Conservation (phyloP, 2,113 vertebrate species). For the Hiodon tergisus region DNA sequence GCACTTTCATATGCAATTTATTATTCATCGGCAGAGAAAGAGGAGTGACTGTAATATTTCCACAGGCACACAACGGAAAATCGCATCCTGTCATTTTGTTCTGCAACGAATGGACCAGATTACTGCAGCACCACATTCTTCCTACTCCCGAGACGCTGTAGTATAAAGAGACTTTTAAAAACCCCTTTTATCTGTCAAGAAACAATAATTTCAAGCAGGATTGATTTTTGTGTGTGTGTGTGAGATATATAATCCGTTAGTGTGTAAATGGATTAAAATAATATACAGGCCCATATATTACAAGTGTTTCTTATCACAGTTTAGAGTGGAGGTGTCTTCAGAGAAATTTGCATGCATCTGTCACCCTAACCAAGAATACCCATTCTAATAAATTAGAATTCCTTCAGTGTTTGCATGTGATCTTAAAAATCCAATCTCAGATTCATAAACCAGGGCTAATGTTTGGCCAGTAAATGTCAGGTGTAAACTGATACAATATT, state of each 20-base stretch:
- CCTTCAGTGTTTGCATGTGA: too few relatives aligned
- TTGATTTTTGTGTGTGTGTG: too few relatives aligned
- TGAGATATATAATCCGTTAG: too few relatives aligned
- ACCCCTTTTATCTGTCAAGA: too few relatives aligned
- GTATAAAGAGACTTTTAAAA: not conserved
- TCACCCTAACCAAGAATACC: not conserved
- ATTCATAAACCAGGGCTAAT: not conserved
- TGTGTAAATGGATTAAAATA: too few relatives aligned
- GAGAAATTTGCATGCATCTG: not conserved
- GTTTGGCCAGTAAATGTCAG: slow-evolving; percentile 7
- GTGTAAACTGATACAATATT: not conserved
- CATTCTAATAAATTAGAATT: not conserved
- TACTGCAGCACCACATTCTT: not conserved
- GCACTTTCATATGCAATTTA: not conserved
- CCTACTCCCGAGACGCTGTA: not conserved
- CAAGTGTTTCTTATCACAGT: not conserved
- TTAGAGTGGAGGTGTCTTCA: not conserved
- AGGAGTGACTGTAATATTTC: not conserved
- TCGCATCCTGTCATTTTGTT: not conserved
- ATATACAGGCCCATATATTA: too few relatives aligned
- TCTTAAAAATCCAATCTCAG: not conserved
- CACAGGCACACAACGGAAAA: not conserved
- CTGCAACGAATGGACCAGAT: not conserved
- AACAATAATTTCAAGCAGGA: too few relatives aligned
- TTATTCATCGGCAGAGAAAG: not conserved